Evolutionary conservation across 2,888 invertebrate genomes (phyloP).

Genomic region (Nineta flava): DNA sequence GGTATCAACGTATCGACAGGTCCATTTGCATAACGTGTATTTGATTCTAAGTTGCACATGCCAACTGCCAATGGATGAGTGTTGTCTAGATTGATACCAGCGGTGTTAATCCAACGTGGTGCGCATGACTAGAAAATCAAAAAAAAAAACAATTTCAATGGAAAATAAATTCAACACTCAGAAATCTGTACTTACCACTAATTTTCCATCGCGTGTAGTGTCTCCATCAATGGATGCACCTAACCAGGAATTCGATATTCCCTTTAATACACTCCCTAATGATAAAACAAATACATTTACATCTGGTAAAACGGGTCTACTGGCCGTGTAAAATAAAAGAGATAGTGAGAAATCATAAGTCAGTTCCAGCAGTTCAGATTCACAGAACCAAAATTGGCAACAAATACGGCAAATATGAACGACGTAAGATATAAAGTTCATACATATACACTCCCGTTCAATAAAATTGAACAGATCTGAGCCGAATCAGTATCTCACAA

Average conservation of each 20-base stretch:
- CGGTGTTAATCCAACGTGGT: conserved; percentile 19
- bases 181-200: conserved; percentile 19
- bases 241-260: conserved; percentile 27
- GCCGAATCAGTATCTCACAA: no score
- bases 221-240: conserved; percentile 33
- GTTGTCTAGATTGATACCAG: neutral
- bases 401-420: no score
- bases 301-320: no score
- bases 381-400: no score
- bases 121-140: conserved; percentile 21
- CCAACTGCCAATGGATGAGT: conserved; percentile 24
- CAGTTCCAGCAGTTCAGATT: no score
- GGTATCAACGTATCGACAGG: conserved; percentile 22
- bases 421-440: no score
- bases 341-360: no score
- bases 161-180: neutral
- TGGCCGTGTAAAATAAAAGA: no score
- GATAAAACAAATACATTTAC: no score
- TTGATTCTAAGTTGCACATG: conserved; percentile 26
- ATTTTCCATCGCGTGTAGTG: conserved; percentile 23
- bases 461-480: no score
- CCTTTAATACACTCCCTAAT: no score
- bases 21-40: conserved; percentile 22
- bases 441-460: no score
- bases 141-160: neutral